Evolutionary conservation across 2,888 invertebrate genomes (phyloP).

Genomic region (Arge pagana): DNA sequence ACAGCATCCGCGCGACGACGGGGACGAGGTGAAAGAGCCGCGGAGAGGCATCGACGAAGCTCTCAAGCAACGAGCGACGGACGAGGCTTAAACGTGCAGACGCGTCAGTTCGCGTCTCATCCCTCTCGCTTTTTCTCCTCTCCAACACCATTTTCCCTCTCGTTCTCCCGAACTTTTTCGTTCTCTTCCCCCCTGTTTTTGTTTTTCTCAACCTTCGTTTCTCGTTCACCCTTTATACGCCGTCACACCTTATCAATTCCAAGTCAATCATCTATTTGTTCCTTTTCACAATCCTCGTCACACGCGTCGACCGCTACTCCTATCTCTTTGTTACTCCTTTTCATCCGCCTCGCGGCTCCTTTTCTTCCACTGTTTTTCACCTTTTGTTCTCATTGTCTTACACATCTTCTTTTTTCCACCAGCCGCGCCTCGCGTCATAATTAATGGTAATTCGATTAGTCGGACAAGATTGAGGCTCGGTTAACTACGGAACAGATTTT

Average conservation of each 20-base stretch:
- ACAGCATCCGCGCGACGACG: no score
- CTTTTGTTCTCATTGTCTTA: slow-evolving; percentile 12
- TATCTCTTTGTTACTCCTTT: slow-evolving; percentile 7
- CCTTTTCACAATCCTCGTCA: slow-evolving; percentile 11
- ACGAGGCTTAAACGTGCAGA: no score
- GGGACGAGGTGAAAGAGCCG: no score
- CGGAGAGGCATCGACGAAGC: no score
- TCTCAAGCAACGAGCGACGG: no score
- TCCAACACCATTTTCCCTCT: no score
- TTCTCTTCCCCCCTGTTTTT: slow-evolving; percentile 23
- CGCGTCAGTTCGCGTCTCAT: no score
- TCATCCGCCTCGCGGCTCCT: slow-evolving; percentile 4
- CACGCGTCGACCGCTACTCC: background rate
- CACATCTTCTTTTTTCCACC: slow-evolving; percentile 26
- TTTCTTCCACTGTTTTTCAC: slow-evolving; percentile 11
- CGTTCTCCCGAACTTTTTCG: slow-evolving; percentile 22
- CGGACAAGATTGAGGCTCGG: slow-evolving; percentile 45
- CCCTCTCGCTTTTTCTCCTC: no score
- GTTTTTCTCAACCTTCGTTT: slow-evolving; percentile 20
- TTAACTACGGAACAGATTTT: no score
- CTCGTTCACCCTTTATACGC: slow-evolving; percentile 15
- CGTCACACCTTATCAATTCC: background rate
- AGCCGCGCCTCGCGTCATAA: slow-evolving; percentile 45
- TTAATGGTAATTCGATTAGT: slow-evolving; percentile 55
- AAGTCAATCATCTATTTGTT: slow-evolving; percentile 21